Percentiles rank a stretch among this genome's conserved stretches.
Evolutionary conservation across 2,888 invertebrate species (phyloP).

Genomic region (Athalia rosae): DNA sequence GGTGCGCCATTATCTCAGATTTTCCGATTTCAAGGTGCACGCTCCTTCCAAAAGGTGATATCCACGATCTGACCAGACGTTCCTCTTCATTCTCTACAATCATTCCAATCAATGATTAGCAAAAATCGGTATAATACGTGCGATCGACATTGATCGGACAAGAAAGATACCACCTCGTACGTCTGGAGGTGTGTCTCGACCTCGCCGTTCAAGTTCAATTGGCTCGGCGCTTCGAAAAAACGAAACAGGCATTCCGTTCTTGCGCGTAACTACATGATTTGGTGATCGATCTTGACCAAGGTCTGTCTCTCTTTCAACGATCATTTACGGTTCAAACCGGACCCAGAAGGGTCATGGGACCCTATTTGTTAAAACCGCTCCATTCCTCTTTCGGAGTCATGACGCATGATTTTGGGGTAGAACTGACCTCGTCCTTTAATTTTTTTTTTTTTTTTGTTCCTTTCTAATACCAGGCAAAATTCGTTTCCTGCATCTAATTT

Average conservation of each 20-base stretch:
- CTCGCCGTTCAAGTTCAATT: background rate
- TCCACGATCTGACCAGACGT: conserved; percentile 77
- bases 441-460: background rate
- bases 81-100: conserved; percentile 76
- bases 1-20: conserved; percentile 72
- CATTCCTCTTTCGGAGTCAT: too few relatives aligned
- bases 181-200: background rate
- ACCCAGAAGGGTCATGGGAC: background rate
- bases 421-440: background rate
- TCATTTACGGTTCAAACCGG: background rate
- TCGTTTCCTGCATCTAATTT: background rate
- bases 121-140: too few relatives aligned
- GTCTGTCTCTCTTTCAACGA: background rate
- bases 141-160: too few relatives aligned
- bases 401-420: too few relatives aligned
- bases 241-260: background rate
- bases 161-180: too few relatives aligned
- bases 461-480: background rate
- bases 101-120: conserved; percentile 44
- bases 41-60: conserved; percentile 76
- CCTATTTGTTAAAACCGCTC: too few relatives aligned
- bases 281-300: background rate
- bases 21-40: conserved; percentile 78
- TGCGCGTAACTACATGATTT: background rate
- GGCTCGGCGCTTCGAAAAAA: background rate